Conservation (phyloP, 2,888 invertebrate genomes). For the Strigamia transsilvanica region DNA sequence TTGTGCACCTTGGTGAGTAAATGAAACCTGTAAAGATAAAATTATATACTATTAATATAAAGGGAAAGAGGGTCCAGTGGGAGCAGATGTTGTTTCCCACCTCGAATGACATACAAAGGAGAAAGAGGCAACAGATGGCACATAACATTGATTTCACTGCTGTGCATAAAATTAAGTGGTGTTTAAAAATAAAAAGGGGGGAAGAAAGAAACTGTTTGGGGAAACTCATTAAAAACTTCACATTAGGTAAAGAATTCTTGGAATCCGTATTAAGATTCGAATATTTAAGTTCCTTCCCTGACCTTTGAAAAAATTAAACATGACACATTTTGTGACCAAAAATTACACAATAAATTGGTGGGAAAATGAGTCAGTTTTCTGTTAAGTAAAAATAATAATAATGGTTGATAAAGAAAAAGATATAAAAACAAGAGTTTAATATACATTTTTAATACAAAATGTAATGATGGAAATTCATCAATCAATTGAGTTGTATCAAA, state of each 20-base stretch:
- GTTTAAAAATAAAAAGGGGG: constrained; percentile 32
- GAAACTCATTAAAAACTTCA: constrained; percentile 33
- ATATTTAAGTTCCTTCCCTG: neutral
- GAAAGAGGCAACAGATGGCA: constrained; percentile 31
- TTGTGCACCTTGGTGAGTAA: neutral
- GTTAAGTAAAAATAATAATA: neutral
- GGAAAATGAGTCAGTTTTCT: neutral
- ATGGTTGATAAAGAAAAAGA: neutral
- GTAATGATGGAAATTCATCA: neutral
- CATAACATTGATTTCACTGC: constrained; percentile 36
- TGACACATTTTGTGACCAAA: neutral
- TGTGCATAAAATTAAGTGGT: constrained; percentile 19
- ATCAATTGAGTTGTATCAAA: neutral
- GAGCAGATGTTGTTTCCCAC: constrained; percentile 41
- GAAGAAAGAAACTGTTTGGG: constrained; percentile 5
- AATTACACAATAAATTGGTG: neutral
- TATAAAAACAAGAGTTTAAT: neutral
- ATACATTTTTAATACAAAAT: neutral
- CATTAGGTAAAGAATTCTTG: constrained; percentile 31
- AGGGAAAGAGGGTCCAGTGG: neutral
- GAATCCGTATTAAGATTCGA: constrained; percentile 17
- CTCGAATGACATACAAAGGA: neutral
- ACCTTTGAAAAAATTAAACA: neutral
- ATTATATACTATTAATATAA: constrained; percentile 11
- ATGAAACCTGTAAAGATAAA: neutral